These are phyloP conservation scores for Macrotis lagotis DNA, from an alignment of 2,113 vertebrate species.

Conservation along the genomic window DNA sequence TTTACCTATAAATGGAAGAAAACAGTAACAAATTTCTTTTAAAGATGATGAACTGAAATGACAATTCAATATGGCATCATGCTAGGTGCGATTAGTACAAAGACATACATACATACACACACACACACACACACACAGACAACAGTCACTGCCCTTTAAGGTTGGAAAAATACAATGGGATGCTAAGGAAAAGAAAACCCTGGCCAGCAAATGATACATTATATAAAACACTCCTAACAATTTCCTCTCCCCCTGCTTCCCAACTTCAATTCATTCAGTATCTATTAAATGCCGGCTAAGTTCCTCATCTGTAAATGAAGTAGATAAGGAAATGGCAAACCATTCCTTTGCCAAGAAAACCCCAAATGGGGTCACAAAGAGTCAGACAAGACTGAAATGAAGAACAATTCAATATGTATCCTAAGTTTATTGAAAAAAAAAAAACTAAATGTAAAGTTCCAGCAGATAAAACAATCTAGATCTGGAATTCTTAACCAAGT, in stretches of 20 bases:
- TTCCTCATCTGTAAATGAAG: not conserved
- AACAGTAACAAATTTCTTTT: not conserved
- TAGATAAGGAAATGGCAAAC: not conserved
- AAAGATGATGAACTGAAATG: no score
- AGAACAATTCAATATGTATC: not conserved
- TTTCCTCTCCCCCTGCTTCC: not conserved
- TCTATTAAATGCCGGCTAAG: not conserved
- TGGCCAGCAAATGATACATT: not conserved
- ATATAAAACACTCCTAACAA: not conserved
- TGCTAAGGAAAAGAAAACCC: not conserved
- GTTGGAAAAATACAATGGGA: not conserved
- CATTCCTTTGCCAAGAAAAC: not conserved
- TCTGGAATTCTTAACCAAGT: not conserved
- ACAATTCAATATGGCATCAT: no score
- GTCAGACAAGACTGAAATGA: not conserved
- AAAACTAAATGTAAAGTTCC: not conserved
- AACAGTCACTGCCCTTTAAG: no score
- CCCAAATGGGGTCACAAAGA: not conserved
- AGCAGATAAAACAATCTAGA: not conserved
- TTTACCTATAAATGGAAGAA: not conserved
- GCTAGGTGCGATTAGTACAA: no score
- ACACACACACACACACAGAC: no score
- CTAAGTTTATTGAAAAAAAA: not conserved
- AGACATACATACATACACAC: no score
- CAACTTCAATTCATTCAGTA: not conserved